Evolutionary conservation across 2,888 invertebrate species (phyloP).

Genomic region (Yponomeuta sedellus): DNA sequence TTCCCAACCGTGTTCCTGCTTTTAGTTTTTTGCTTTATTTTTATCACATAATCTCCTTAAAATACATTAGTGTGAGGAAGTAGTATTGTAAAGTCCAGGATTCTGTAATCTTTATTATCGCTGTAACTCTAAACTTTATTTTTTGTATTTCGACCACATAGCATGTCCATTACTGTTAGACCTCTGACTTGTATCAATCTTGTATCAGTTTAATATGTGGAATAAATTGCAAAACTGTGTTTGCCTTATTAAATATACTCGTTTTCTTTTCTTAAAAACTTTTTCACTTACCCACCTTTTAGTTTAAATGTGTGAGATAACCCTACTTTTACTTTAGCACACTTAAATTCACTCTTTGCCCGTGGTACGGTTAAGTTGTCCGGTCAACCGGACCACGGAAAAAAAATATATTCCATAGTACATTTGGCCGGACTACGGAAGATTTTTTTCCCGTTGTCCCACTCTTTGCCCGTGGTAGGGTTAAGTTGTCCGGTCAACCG

Average conservation of each 20-base stretch:
- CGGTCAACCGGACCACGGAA: too few relatives aligned
- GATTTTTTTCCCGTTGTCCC: too few relatives aligned
- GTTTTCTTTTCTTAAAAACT: slow-evolving; percentile 35
- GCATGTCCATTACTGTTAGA: slow-evolving; percentile 71
- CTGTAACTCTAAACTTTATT: slow-evolving; percentile 56
- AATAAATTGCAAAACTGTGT: slow-evolving; percentile 77
- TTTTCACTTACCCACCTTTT: not conserved
- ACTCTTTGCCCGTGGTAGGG: too few relatives aligned
- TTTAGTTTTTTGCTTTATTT: slow-evolving; percentile 74
- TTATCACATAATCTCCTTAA: slow-evolving; percentile 70
- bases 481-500: too few relatives aligned
- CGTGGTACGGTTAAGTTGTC: too few relatives aligned
- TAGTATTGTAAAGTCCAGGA: slow-evolving; percentile 74
- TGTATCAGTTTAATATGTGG: slow-evolving; percentile 75
- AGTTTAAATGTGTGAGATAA: too few relatives aligned
- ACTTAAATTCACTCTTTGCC: too few relatives aligned
- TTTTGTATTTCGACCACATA: slow-evolving; percentile 70
- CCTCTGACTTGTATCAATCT: slow-evolving; percentile 72
- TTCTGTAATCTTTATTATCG: slow-evolving; percentile 70
- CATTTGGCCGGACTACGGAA: too few relatives aligned
- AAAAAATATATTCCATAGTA: too few relatives aligned
- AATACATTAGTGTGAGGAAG: slow-evolving; percentile 73
- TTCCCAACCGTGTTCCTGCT: slow-evolving; percentile 75
- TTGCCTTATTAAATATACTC: slow-evolving; percentile 69
- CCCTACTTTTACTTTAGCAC: too few relatives aligned